phyloP scores from a whole-genome alignment of 2,797 vertebrate species.

The Xenopus petersii region DNA sequence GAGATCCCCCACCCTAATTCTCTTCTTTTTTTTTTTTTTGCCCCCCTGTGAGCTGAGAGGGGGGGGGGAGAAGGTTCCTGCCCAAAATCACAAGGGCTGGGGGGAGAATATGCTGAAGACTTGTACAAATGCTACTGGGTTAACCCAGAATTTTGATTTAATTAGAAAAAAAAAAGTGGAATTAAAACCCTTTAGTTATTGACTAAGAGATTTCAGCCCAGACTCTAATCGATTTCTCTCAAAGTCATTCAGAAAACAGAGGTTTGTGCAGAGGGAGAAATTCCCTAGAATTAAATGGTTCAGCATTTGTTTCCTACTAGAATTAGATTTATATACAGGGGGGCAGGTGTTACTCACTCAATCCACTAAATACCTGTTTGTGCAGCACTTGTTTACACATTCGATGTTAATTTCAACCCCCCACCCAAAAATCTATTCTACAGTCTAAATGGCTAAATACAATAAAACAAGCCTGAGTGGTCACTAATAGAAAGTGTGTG shows the following conservation, averaged over 20 bases:
- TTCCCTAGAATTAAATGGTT: too few species aligned
- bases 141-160: conserved; percentile 9
- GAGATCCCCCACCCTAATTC: not conserved
- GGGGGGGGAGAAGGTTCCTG: not conserved
- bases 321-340: too few species aligned
- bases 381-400: too few species aligned
- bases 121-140: not conserved
- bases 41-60: not conserved
- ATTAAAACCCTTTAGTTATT: conserved; percentile 19
- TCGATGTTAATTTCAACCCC: too few species aligned
- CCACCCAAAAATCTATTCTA: too few species aligned
- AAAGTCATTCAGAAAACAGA: conserved; percentile 19
- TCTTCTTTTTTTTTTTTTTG: too few species aligned
- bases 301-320: too few species aligned
- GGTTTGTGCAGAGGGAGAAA: not conserved
- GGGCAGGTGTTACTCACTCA: too few species aligned
- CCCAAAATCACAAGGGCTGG: not conserved
- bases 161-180: not conserved
- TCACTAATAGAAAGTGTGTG: too few species aligned
- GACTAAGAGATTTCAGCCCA: conserved; percentile 35
- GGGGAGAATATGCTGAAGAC: not conserved
- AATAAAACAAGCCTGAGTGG: too few species aligned
- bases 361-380: too few species aligned
- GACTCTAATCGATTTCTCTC: conserved; percentile 5
- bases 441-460: too few species aligned